Evolutionary conservation across 2,113 vertebrate species (phyloP), one percentile per base, ranked within the genome.

Genomic region (Saccopteryx leptura): DNA sequence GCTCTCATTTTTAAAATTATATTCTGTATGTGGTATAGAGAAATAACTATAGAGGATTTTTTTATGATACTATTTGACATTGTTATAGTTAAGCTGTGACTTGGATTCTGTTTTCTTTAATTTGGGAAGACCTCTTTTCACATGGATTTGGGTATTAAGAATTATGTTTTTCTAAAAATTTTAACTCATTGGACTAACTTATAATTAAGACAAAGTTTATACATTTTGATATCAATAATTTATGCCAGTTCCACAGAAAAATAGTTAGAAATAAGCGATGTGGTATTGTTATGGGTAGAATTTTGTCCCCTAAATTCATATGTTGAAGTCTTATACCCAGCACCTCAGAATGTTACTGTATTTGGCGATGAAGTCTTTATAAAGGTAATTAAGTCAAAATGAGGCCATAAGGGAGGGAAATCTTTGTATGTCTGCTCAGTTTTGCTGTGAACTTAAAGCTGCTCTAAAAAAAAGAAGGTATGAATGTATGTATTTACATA

Each of bases 321-420:
- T 26, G 8, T 68, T 87, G 19, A 24, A 68, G 28, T 74, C 21
- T 52, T 48, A 82, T 1, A 85, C 74, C 31, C 6, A 92, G 46
- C 19, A 63, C 8, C 76, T 82, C 28, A 58, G 46, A 85, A 79
- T 39, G 17, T 66, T 46, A 31, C 50, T 80, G 21, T 88, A 26
- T 93, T 95, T 91, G 74, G 50, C 94, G 39, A 76, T 4, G 50
- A 39, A 69, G 21, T 74, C 63, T 87, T 90, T 17, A 90, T 31
- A 95, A 71, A 33, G 31, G 50, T 79, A 66, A 94, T 83, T 72
- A 50, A 96, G 14, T 88, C 85, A 85, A 91, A 93, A 65, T 54
- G 46, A 92, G 19, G 63, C 79, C 58, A 54, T 74, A 50, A 74
- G 76, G 39, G 21, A 65, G 24, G 33, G 17, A 46, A 71, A 69